Percentiles rank a stretch among this genome's conserved stretches.
Evolutionary conservation across 2,888 invertebrate genomes (phyloP).

Genomic region (Eudasyphora cyanicolor): DNA sequence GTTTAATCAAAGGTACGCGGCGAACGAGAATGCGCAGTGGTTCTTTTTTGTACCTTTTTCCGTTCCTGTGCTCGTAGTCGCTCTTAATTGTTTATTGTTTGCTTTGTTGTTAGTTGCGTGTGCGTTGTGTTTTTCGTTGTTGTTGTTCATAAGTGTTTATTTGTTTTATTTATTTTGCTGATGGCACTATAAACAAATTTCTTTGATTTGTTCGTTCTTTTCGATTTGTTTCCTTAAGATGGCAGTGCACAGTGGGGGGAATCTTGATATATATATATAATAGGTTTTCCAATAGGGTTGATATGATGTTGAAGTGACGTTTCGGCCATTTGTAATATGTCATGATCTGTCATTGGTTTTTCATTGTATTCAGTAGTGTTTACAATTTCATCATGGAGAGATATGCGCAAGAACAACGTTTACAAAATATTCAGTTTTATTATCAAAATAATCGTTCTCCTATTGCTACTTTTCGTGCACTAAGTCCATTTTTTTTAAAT

Average conservation of each 20-base stretch:
- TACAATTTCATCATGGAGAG: too few relatives aligned
- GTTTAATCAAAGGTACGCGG: conserved; percentile 55
- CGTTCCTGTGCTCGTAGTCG: neutral
- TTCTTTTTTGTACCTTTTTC: conserved; percentile 50
- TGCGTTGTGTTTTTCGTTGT: conserved; percentile 26
- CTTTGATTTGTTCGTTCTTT: conserved; percentile 49
- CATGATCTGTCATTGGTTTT: too few relatives aligned
- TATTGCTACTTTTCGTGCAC: too few relatives aligned
- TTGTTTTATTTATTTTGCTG: conserved; percentile 55
- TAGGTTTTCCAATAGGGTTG: too few relatives aligned
- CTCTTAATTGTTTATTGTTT: conserved; percentile 31
- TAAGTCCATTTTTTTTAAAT: too few relatives aligned
- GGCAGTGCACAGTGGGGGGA: neutral
- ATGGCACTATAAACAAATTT: conserved; percentile 63
- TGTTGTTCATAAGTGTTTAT: conserved; percentile 26
- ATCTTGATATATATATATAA: too few relatives aligned
- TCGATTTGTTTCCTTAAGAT: conserved; percentile 5
- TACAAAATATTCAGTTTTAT: too few relatives aligned
- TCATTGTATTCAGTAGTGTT: too few relatives aligned
- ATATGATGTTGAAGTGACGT: neutral
- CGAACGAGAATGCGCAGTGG: neutral
- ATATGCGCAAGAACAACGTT: too few relatives aligned
- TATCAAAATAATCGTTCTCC: too few relatives aligned
- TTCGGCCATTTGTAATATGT: too few relatives aligned
- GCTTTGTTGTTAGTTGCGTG: neutral